Evolutionary conservation across 2,113 vertebrate genomes (phyloP).

Genomic region (Mola mola): DNA sequence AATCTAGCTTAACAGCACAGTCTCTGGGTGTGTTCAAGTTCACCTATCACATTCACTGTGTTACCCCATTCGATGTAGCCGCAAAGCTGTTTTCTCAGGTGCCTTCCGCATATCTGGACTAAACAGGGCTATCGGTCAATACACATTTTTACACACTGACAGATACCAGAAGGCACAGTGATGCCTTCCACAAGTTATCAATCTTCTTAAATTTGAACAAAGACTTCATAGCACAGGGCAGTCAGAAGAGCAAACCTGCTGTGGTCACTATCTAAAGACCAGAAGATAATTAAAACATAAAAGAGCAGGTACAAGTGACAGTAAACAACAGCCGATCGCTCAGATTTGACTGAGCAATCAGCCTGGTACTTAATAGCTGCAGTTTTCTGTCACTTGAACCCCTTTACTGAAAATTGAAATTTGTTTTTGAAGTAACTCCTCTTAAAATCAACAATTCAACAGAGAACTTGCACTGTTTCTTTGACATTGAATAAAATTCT

Average conservation of each 20-base stretch:
- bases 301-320: neutral
- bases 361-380: neutral
- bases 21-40: slow-evolving; percentile 83
- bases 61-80: too few species aligned
- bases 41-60: neutral
- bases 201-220: neutral
- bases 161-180: too few species aligned
- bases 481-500: too few species aligned
- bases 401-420: too few species aligned
- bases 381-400: neutral
- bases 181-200: neutral
- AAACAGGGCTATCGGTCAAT: too few species aligned
- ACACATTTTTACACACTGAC: too few species aligned
- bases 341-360: neutral
- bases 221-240: neutral
- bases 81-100: slow-evolving; percentile 5
- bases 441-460: too few species aligned
- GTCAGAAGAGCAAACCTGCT: neutral
- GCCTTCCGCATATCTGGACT: neutral
- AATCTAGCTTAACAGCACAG: slow-evolving; percentile 74
- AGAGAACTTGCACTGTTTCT: too few species aligned
- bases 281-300: neutral
- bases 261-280: neutral
- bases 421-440: too few species aligned
- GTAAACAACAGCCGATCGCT: too few species aligned